Conservation (phyloP, 2,113 vertebrate species). For the Collichthys lucidus region DNA sequence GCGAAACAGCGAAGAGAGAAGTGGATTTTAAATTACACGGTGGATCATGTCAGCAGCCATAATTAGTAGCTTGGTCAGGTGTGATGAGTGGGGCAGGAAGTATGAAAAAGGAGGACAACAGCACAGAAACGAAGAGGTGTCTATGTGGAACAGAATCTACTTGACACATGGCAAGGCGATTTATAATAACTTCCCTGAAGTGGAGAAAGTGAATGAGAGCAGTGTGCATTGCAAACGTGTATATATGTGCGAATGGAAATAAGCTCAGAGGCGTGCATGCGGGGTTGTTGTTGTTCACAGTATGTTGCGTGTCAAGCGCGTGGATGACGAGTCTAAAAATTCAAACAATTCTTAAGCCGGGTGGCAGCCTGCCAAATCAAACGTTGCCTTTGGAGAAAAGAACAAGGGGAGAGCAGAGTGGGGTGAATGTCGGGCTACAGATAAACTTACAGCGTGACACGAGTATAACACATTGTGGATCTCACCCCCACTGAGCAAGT, state of each 20-base stretch:
- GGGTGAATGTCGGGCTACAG: constrained; percentile 29
- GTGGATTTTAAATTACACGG: constrained; percentile 80
- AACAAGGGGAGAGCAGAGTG: background rate
- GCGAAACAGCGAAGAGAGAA: constrained; percentile 56
- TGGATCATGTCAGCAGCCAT: constrained; percentile 73
- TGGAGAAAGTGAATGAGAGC: constrained; percentile 49
- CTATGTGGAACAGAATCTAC: background rate
- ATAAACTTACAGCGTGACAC: constrained; percentile 19
- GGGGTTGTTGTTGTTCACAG: constrained; percentile 13
- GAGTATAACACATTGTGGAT: constrained; percentile 22
- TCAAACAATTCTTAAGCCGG: constrained; percentile 27
- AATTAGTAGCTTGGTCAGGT: constrained; percentile 82
- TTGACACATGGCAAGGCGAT: constrained; percentile 2
- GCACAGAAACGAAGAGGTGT: constrained; percentile 28
- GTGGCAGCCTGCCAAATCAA: constrained; percentile 62
- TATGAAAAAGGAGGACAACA: constrained; percentile 46
- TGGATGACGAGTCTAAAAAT: constrained; percentile 40
- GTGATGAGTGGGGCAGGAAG: constrained; percentile 78
- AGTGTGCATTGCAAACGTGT: background rate
- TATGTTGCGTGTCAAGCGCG: constrained; percentile 44
- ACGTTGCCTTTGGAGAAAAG: constrained; percentile 53
- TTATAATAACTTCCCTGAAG: constrained; percentile 25
- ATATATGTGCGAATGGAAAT: background rate
- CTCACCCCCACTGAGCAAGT: background rate
- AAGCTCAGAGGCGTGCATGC: background rate